Evolutionary conservation across 1,140 invertebrate genomes (phyloP).

Genomic region (Drosophila guanche): DNA sequence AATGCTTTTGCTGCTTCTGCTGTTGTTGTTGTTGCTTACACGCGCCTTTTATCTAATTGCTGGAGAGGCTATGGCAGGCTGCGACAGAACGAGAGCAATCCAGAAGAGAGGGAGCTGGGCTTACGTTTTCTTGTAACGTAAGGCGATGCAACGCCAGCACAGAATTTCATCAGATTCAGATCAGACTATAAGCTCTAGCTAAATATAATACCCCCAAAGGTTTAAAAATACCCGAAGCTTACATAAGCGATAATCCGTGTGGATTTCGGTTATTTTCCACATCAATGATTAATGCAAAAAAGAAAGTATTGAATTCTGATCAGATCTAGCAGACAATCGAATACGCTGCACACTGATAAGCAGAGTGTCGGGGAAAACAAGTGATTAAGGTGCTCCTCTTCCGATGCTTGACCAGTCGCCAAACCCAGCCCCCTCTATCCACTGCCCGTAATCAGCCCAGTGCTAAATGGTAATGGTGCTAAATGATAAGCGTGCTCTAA

Average conservation of each 20-base stretch:
- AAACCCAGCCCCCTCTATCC: constrained; percentile 8
- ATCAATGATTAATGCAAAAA: constrained; percentile 52
- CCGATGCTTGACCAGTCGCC: constrained; percentile 27
- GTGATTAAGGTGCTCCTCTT: constrained; percentile 47
- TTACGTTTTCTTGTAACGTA: constrained; percentile 29
- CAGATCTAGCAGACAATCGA: constrained; percentile 18
- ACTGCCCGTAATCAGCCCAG: constrained; percentile 39
- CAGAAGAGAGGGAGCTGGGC: constrained; percentile 1
- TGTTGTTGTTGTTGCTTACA: constrained; percentile 30
- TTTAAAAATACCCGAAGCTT: constrained; percentile 32
- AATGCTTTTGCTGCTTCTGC: constrained; percentile 29
- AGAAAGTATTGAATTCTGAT: constrained; percentile 52
- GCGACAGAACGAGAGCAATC: constrained; percentile 7
- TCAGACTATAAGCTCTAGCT: constrained; percentile 7
- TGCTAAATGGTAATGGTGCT: constrained; percentile 39
- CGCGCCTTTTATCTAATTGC: constrained; percentile 40
- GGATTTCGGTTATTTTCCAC: constrained; percentile 62
- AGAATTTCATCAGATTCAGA: constrained; percentile 41
- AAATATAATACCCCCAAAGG: constrained; percentile 7
- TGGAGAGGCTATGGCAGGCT: constrained; percentile 9
- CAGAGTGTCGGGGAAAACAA: constrained; percentile 20
- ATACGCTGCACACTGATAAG: constrained; percentile 50
- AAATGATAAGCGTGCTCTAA: constrained; percentile 54
- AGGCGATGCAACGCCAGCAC: constrained; percentile 8
- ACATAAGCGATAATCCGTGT: constrained; percentile 32